Base-by-base conservation (phyloP, 1,140 invertebrate species). In the Oscheius sp. region DNA sequence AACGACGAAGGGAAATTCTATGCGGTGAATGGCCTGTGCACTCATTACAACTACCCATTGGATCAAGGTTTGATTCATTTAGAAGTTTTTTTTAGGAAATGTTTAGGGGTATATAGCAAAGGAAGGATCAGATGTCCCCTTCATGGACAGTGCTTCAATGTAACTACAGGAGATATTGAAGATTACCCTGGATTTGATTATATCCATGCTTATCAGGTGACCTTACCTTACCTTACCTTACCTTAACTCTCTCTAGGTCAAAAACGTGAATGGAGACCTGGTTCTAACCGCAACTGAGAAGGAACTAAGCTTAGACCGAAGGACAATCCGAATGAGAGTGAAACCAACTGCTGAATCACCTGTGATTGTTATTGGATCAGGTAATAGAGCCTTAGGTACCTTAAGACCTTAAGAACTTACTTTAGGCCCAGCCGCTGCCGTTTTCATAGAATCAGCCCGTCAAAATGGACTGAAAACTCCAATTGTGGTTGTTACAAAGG, bases 101-200 rank as follows among this genome's bases (percentile, higher is more conserved):
- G n/a, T n/a, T n/a, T n/a, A n/a, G 86, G 87, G 77, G 91, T 90
- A 0, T 82, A 95, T n/a, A 91, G 90, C 49, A 89, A 92, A 79
- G 93, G 92, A 0, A 88, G 90, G 78, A 87, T 97, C 0, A 88
- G 94, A 58, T 97, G 95, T 86, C 94, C 92, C 0, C 96, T 93
- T 92, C 95, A 98, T 85, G 95, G 94, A 0, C 94, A 94, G 20
- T 96, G 93, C 84, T 98, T 97, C 82, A 92, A 91, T 83, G 87
- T 93, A 1, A 90, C 90, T 78, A 95, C 91, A n/a, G 93, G 89
- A 88, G 92, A 95, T 79, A 93, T 94, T 82, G 92, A 94, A 88
- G 92, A 95, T 84, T 93, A 91, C 84, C 91, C 92, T 67, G 93
- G 94, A 10, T 87, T 95, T 66, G 93, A 96, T 84, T 91, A 91